A percentile compares a stretch with the other conserved stretches of the same genome.
phyloP scores from a whole-genome alignment of 2,113 vertebrate species.

The Axis porcinus region DNA sequence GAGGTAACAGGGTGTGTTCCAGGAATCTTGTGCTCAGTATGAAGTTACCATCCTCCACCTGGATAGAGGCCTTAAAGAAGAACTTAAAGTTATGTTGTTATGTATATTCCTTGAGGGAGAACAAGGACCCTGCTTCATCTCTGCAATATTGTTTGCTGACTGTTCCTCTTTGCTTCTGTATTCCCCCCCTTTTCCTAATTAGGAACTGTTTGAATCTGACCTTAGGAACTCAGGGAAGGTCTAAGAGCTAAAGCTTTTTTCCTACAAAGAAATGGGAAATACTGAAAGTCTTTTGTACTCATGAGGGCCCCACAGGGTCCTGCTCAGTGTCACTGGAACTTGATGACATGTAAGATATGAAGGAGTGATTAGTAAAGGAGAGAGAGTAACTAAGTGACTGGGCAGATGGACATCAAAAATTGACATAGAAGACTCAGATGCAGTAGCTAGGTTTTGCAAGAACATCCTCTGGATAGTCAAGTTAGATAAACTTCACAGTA shows the following conservation, averaged over 20 bases:
- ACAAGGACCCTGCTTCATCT: not conserved
- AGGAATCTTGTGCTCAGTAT: not conserved
- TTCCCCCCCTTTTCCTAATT: not conserved
- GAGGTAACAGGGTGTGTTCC: not conserved
- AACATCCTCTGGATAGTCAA: no score
- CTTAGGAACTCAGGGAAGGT: not conserved
- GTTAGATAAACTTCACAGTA: not conserved
- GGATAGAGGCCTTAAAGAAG: not conserved
- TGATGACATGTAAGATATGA: not conserved
- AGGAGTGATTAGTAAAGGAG: not conserved
- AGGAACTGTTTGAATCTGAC: not conserved
- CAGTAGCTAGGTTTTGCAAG: not conserved
- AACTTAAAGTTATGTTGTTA: not conserved
- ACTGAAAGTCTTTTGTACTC: not conserved
- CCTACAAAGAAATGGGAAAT: not conserved
- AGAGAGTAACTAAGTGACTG: not conserved
- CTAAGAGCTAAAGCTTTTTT: not conserved
- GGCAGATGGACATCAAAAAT: not conserved
- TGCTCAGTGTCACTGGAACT: not conserved
- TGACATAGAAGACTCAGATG: not conserved
- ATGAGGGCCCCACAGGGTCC: not conserved
- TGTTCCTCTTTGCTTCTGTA: not conserved
- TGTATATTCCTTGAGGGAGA: not conserved
- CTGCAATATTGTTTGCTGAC: not conserved
- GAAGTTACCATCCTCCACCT: not conserved